Percentiles rank a stretch among this genome's conserved stretches.
These are phyloP conservation scores for Meloe dianella DNA, from an alignment of 2,888 invertebrate species.

Conservation along the genomic window DNA sequence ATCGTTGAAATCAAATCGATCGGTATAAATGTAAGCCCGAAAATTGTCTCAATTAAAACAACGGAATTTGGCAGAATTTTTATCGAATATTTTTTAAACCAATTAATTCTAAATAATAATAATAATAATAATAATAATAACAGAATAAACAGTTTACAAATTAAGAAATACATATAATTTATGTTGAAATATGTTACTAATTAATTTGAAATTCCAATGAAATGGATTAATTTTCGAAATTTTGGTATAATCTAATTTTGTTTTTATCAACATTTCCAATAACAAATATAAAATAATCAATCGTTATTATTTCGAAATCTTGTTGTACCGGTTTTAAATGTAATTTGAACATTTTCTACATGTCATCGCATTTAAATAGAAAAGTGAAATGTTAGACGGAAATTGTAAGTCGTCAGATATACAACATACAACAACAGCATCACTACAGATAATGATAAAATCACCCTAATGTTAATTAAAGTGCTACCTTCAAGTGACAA, in stretches of 20 bases:
- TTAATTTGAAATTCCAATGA: not conserved
- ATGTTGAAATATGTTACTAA: not conserved
- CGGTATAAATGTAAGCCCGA: too few species aligned
- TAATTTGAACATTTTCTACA: not conserved
- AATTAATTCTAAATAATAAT: not conserved
- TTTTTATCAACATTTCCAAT: not conserved
- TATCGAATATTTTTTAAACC: too few species aligned
- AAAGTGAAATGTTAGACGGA: not conserved
- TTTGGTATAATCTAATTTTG: not conserved
- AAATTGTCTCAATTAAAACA: too few species aligned
- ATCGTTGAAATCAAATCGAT: too few species aligned
- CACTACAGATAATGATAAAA: conserved; percentile 3
- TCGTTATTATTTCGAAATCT: not conserved
- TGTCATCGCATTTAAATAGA: not conserved
- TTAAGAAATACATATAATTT: not conserved
- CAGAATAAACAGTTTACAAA: not conserved
- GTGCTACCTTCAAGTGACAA: conserved; percentile 39
- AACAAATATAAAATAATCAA: too few species aligned
- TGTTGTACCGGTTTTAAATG: not conserved
- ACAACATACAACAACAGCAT: not conserved
- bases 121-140: not conserved
- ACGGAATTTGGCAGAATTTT: too few species aligned
- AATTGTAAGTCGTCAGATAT: not conserved
- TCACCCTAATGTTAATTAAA: conserved; percentile 7
- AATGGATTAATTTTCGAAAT: not conserved